Evolutionary conservation across 2,113 vertebrate genomes (phyloP).

Genomic region (Toxostoma redivivum): DNA sequence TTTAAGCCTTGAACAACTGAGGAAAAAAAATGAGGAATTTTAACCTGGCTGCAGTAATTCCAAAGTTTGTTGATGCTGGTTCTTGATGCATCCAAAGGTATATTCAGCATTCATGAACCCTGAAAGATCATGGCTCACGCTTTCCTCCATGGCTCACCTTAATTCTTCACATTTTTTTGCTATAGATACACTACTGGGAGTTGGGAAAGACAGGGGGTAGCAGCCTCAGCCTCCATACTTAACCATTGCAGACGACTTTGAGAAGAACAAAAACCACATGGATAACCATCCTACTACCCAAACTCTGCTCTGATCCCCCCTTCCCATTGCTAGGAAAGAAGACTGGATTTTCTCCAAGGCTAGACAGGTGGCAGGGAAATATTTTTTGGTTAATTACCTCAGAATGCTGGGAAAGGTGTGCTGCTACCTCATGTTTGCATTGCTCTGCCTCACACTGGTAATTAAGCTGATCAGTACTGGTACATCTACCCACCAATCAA

Average conservation of each 20-base stretch:
- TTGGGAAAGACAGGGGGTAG: not conserved
- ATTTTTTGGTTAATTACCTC: conserved; percentile 69
- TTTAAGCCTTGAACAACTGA: not conserved
- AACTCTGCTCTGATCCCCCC: conserved; percentile 4
- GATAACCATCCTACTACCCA: not conserved
- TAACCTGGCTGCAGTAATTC: not conserved
- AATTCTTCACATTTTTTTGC: not conserved
- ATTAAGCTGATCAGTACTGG: conserved; percentile 64
- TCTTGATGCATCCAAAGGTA: not conserved
- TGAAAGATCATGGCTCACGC: not conserved
- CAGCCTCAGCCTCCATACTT: not conserved
- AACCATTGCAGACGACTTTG: not conserved
- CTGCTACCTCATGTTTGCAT: conserved; percentile 59
- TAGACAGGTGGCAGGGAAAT: conserved; percentile 66
- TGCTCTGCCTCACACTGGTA: conserved; percentile 55
- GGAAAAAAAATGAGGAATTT: not conserved
- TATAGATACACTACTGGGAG: not conserved
- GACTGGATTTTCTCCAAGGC: conserved; percentile 62
- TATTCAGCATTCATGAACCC: not conserved
- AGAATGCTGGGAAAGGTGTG: conserved; percentile 64
- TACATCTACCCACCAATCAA: conserved; percentile 62
- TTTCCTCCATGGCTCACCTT: not conserved
- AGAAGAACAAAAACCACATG: not conserved
- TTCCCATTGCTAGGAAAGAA: conserved; percentile 30
- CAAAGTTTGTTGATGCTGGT: not conserved